phyloP scores from a whole-genome alignment of 64 coral and sea anemone genomes.

The Hydrozoanthus tunicans region DNA sequence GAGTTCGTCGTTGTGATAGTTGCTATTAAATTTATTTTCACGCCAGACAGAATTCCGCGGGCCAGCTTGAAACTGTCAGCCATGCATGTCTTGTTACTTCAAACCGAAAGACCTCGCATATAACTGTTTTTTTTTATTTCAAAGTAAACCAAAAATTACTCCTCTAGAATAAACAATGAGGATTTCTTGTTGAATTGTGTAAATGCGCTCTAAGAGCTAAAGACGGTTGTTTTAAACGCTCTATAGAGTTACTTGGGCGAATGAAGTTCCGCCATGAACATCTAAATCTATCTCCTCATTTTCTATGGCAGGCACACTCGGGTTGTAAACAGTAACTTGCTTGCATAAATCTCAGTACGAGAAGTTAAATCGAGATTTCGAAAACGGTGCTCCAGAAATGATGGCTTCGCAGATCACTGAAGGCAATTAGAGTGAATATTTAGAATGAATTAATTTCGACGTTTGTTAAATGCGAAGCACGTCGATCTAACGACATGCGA shows the following conservation, averaged over 20 bases:
- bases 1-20: constrained; percentile 43
- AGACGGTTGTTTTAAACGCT: constrained; percentile 68
- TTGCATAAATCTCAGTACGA: constrained; percentile 72
- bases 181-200: constrained; percentile 66
- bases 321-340: constrained; percentile 73
- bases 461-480: constrained; percentile 95
- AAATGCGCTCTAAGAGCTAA: constrained; percentile 64
- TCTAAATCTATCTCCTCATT: constrained; percentile 14
- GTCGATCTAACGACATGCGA: constrained; percentile 87
- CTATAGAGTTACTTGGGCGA: constrained; percentile 40
- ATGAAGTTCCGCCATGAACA: constrained; percentile 59
- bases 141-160: constrained; percentile 68
- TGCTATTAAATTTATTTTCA: constrained; percentile 63
- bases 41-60: constrained; percentile 59
- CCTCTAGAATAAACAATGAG: constrained; percentile 73
- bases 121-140: constrained; percentile 38
- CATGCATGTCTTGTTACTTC: constrained; percentile 68
- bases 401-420: constrained; percentile 85
- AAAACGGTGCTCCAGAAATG: constrained; percentile 54
- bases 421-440: constrained; percentile 96
- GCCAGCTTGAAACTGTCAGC: constrained; percentile 56
- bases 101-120: constrained; percentile 45
- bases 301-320: neutral
- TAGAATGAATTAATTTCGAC: constrained; percentile 95
- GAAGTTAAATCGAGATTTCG: constrained; percentile 65